Evolutionary conservation across 2,113 vertebrate genomes (phyloP), one percentile per base, ranked within the genome.

Genomic region (Strix uralensis): DNA sequence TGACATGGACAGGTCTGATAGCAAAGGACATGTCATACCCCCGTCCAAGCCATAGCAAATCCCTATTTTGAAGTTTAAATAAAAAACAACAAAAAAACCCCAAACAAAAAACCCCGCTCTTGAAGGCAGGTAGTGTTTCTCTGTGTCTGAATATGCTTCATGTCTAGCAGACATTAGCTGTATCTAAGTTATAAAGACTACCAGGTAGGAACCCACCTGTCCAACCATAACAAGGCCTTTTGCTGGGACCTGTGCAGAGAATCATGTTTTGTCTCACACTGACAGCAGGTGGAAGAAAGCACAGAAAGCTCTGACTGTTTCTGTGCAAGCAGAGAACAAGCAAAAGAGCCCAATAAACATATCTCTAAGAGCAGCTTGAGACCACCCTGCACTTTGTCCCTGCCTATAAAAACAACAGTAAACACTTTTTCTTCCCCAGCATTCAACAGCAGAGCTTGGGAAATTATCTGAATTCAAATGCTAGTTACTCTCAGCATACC

Each of bases 381-480:
- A 80, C 23, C 40, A 84, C 21, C 34, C 36, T 80, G 63, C 46
- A 62, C 59, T 90, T 96, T 65, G 59, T 46, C 23, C 87, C 51
- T 90, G 91, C 75, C 57, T 84, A 81, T 17, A 87, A 87, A 95
- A 95, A 46, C 73, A 94, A 77, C 70, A 88, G 61, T 78, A 59
- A 90, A 71, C 38, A 38, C 46, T n/a, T 65, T 75, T 10, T 52
- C 70, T 59, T 66, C 57, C 42, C 69, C 26, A 91, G 70, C 36
- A 79, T 63, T 75, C 88, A 65, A 38, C 47, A 93, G 36, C 67
- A 85, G 44, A 90, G 85, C 57, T 83, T 62, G 73, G 85, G 52
- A 92, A 96, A 91, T 22, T 55, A 81, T 49, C 58, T 80, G 93
- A 96, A 95, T 91, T 92, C 69, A 86, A 96, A 96, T 79, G 55